Percentiles rank a stretch among this genome's conserved stretches.
Evolutionary conservation across 2,113 vertebrate species (phyloP).

Genomic region (Corynorhinus townsendii): DNA sequence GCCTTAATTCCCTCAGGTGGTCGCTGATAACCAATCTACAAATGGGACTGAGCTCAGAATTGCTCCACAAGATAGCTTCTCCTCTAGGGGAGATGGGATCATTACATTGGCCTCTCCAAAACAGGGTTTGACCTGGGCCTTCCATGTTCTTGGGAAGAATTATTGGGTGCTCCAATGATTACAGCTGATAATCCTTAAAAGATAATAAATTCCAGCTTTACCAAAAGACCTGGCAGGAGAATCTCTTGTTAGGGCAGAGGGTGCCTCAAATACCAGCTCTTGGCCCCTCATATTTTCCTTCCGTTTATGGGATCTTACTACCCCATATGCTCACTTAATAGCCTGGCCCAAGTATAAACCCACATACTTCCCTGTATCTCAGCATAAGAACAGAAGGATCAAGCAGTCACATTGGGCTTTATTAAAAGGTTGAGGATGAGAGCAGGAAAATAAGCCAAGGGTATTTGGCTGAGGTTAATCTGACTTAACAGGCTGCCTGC

Average conservation of each 20-base stretch:
- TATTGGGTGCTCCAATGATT: not conserved
- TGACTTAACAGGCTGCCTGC: not conserved
- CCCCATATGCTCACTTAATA: not conserved
- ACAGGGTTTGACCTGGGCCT: not conserved
- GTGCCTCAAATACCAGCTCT: not conserved
- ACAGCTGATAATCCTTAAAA: not conserved
- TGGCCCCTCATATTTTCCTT: not conserved
- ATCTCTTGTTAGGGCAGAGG: not conserved
- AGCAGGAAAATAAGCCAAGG: not conserved
- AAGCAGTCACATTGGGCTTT: not conserved
- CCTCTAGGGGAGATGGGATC: not conserved
- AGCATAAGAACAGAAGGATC: not conserved
- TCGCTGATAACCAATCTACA: not conserved
- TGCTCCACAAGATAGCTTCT: not conserved
- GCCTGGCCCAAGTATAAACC: not conserved
- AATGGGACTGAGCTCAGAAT: not conserved
- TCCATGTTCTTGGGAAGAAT: not conserved
- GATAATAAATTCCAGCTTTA: not conserved
- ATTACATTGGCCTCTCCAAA: not conserved
- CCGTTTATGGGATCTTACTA: not conserved
- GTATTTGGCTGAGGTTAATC: not conserved
- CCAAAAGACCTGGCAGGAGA: not conserved
- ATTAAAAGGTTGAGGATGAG: not conserved
- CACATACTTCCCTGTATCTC: not conserved
- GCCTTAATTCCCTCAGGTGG: not conserved